Evolutionary conservation across 2,113 vertebrate genomes (phyloP), one percentile per base, ranked within the genome.

Genomic region (Myanophis thanlyinensis): DNA sequence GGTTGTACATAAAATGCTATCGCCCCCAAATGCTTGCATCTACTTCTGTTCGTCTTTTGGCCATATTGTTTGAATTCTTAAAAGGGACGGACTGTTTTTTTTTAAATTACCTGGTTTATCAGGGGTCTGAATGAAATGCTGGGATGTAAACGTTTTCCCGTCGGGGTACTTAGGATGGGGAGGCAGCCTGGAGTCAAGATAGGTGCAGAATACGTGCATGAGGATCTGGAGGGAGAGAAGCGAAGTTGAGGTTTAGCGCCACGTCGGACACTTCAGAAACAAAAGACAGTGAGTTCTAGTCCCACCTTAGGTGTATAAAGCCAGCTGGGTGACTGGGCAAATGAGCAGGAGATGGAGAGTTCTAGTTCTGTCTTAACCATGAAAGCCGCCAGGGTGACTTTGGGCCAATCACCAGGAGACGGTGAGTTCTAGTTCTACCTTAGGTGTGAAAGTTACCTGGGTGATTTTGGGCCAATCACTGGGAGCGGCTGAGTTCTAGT

Each of bases 61-160:
- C n/a, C n/a, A n/a, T n/a, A n/a, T n/a, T n/a, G n/a, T n/a, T n/a
- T n/a, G n/a, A n/a, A n/a, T n/a, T n/a, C n/a, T n/a, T n/a, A n/a
- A n/a, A n/a, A n/a, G n/a, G n/a, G n/a, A n/a, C n/a, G n/a, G n/a
- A n/a, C n/a, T n/a, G n/a, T n/a, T n/a, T n/a, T n/a, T n/a, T n/a
- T n/a, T n/a, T n/a, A n/a, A n/a, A n/a, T 94, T 97, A 99, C 99
- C 99, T 97, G 99, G 99, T 93, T 99, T 99, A 91, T 99, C 98
- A 0, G 99, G 99, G 0, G 98, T 98, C 94, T 99, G 99, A 89
- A 99, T 95, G 94, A 99, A 99, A 96, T 99, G 99, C 13, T 99
- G 99, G 5, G 99, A 98, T 0, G 99, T 99, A 92, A 99, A 99
- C 25, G 99, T 99, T 95, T 99, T 99, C 35, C 99, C 99, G 0